A percentile compares a stretch with the other conserved stretches of the same genome.
Evolutionary conservation across 2,888 invertebrate genomes (phyloP).

Genomic region (Abrostola tripartita): DNA sequence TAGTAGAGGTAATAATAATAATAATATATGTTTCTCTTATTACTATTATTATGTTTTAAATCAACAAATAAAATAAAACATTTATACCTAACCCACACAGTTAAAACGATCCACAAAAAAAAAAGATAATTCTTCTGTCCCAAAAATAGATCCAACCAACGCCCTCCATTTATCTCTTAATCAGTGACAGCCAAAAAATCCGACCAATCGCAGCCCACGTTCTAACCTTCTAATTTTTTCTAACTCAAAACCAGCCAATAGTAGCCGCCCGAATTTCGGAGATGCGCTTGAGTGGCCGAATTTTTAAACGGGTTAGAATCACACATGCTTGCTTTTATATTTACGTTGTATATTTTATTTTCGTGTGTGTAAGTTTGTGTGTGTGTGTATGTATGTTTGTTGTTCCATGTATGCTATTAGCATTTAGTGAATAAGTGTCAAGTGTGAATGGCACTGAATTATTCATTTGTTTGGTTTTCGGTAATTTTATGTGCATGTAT

Average conservation of each 20-base stretch:
- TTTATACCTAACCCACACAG: not conserved
- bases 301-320: conserved; percentile 77
- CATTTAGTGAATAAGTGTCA: conserved; percentile 81
- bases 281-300: conserved; percentile 81
- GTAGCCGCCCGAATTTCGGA: conserved; percentile 60
- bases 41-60: too few species aligned
- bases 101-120: not conserved
- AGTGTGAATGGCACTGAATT: conserved; percentile 68
- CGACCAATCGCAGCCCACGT: conserved; percentile 57
- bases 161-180: conserved; percentile 43
- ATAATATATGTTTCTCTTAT: too few species aligned
- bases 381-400: conserved; percentile 15
- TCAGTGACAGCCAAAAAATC: conserved; percentile 37
- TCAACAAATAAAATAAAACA: not conserved
- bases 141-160: conserved; percentile 39
- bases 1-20: too few species aligned
- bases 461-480: conserved; percentile 63
- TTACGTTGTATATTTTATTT: conserved; percentile 4
- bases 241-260: conserved; percentile 71
- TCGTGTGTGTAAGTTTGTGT: conserved; percentile 8
- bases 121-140: conserved; percentile 22
- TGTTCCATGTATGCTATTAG: conserved; percentile 71
- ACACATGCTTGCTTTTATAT: conserved; percentile 59
- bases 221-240: conserved; percentile 74
- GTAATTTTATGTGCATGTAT: conserved; percentile 51